Evolutionary conservation across 2,797 vertebrate species (phyloP).

Genomic region (Dipus sagitta): DNA sequence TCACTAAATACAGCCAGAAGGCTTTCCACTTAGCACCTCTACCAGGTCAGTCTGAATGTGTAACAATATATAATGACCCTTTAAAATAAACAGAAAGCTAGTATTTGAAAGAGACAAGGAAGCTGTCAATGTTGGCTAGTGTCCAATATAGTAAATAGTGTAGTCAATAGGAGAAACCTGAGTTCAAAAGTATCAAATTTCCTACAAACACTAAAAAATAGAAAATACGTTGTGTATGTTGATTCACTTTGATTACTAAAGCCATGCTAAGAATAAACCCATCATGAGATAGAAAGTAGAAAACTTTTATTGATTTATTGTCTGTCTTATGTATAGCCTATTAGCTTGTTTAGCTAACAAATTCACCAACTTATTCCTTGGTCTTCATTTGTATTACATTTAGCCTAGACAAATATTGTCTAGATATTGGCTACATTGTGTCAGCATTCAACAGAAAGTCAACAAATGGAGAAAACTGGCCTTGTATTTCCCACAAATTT

Average conservation of each 20-base stretch:
- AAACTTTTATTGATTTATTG: background rate
- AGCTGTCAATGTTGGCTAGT: conserved; percentile 24
- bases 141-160: conserved; percentile 42
- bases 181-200: background rate
- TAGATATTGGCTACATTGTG: conserved; percentile 81
- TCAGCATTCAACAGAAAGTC: conserved; percentile 77
- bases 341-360: conserved; percentile 63
- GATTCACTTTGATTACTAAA: conserved; percentile 22
- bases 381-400: conserved; percentile 25
- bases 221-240: background rate
- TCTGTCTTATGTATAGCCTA: conserved; percentile 64
- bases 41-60: conserved; percentile 26
- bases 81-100: conserved; percentile 66
- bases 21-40: background rate
- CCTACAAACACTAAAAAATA: background rate
- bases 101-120: conserved; percentile 63
- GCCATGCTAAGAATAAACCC: conserved; percentile 53
- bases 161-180: conserved; percentile 33
- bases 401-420: conserved; percentile 72
- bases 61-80: conserved; percentile 45
- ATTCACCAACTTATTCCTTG: conserved; percentile 65
- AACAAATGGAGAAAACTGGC: conserved; percentile 77
- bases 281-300: conserved; percentile 21
- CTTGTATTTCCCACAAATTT: conserved; percentile 64
- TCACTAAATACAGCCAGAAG: conserved; percentile 33